phyloP scores from a whole-genome alignment of 2,113 vertebrate species.

The Coregonus clupeaformis region DNA sequence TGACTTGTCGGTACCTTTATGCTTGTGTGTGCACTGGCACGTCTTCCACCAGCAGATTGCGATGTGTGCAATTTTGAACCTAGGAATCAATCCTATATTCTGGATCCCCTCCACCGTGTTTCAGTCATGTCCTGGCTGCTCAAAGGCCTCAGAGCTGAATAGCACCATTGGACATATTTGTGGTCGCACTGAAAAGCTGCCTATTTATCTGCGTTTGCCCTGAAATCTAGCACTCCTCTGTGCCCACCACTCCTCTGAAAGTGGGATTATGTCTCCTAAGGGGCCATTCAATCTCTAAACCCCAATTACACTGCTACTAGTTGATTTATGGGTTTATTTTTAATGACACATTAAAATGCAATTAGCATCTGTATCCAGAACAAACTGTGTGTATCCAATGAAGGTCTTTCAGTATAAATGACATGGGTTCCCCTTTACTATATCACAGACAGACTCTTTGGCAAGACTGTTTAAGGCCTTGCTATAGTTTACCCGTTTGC shows the following conservation, averaged over 20 bases:
- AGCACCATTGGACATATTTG: slow-evolving; percentile 26
- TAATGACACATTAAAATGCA: slow-evolving; percentile 79
- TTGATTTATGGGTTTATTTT: slow-evolving; percentile 77
- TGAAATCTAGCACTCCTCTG: slow-evolving; percentile 34
- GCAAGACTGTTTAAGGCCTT: slow-evolving; percentile 14
- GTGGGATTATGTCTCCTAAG: slow-evolving; percentile 64
- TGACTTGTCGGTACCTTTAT: not conserved
- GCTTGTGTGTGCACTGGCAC: slow-evolving; percentile 9
- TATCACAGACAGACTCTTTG: slow-evolving; percentile 41
- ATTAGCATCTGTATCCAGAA: slow-evolving; percentile 76
- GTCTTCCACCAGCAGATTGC: slow-evolving; percentile 1
- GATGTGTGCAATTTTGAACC: slow-evolving; percentile 13
- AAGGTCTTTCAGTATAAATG: slow-evolving; percentile 59
- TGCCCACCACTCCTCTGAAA: slow-evolving; percentile 39
- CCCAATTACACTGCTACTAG: slow-evolving; percentile 63
- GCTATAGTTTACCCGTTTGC: slow-evolving; percentile 42
- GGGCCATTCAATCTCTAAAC: slow-evolving; percentile 68
- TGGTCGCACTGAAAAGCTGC: slow-evolving; percentile 34
- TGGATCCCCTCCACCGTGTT: slow-evolving; percentile 33
- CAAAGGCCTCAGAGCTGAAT: slow-evolving; percentile 22
- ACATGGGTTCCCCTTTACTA: slow-evolving; percentile 38
- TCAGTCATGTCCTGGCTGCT: slow-evolving; percentile 25
- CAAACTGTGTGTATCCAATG: slow-evolving; percentile 67
- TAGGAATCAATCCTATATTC: slow-evolving; percentile 13
- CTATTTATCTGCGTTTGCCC: slow-evolving; percentile 44